Percentiles rank a stretch among this genome's conserved stretches.
phyloP scores from a whole-genome alignment of 2,797 vertebrate genomes.

The Takifugu rubripes region DNA sequence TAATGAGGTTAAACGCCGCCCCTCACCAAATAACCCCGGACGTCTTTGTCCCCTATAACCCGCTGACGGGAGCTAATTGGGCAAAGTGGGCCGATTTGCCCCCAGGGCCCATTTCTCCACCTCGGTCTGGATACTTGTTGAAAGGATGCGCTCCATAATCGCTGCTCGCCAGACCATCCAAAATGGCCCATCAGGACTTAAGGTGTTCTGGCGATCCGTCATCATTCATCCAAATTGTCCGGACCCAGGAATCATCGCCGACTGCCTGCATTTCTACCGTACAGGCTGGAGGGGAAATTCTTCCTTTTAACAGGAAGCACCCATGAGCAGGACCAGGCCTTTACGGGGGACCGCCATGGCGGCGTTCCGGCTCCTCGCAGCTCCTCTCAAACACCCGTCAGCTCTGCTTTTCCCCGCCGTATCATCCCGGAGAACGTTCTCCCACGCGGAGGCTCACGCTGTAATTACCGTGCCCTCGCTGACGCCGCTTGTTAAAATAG shows the following conservation, averaged over 20 bases:
- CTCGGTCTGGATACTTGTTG: conserved; percentile 29
- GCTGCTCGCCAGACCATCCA: conserved; percentile 19
- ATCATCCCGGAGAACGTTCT: too few relatives aligned
- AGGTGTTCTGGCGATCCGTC: conserved; percentile 1
- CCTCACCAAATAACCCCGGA: conserved; percentile 43
- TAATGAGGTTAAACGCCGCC: conserved; percentile 54
- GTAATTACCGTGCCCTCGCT: conserved; percentile 37
- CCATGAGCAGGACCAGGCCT: too few relatives aligned
- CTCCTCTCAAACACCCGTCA: too few relatives aligned
- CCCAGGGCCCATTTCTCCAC: conserved; percentile 31
- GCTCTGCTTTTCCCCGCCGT: too few relatives aligned
- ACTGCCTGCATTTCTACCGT: too few relatives aligned
- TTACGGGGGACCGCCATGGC: too few relatives aligned
- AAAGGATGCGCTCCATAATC: conserved; percentile 24
- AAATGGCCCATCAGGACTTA: conserved; percentile 41
- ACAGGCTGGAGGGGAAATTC: too few relatives aligned
- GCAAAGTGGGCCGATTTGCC: conserved; percentile 44
- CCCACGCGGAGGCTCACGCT: not conserved
- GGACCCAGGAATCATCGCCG: too few relatives aligned
- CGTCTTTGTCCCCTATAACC: conserved; percentile 36
- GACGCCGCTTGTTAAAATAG: conserved; percentile 41
- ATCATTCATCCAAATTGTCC: too few relatives aligned
- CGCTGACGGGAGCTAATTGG: conserved; percentile 42
- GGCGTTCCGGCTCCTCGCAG: too few relatives aligned
- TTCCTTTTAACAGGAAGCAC: too few relatives aligned